These are phyloP conservation scores for Hylyphantes graminicola DNA, from an alignment of 1,140 invertebrate genomes.

Conservation along the genomic window DNA sequence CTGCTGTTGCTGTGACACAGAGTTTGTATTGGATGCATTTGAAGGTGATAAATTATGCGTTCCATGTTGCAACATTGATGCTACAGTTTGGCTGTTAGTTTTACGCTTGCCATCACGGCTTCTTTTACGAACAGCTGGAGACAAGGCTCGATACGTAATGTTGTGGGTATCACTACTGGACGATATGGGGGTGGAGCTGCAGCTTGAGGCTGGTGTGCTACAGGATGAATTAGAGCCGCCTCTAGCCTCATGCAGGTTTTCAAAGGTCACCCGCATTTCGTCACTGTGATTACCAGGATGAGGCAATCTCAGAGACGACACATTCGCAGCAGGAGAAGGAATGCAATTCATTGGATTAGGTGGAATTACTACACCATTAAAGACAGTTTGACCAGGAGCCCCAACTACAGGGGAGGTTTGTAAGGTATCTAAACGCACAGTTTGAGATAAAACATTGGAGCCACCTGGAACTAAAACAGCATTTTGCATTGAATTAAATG, in stretches of 20 bases:
- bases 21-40: constrained; percentile 33
- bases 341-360: constrained; percentile 53
- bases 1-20: constrained; percentile 26
- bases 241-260: constrained; percentile 53
- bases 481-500: constrained; percentile 73
- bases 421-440: constrained; percentile 57
- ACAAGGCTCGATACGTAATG: constrained; percentile 36
- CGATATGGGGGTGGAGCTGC: constrained; percentile 61
- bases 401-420: constrained; percentile 49
- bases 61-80: constrained; percentile 80
- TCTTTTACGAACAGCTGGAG: constrained; percentile 72
- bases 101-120: constrained; percentile 78
- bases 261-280: constrained; percentile 37
- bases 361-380: constrained; percentile 55
- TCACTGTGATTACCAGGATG: constrained; percentile 46
- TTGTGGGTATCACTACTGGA: constrained; percentile 50
- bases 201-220: constrained; percentile 62
- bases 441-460: constrained; percentile 70
- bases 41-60: constrained; percentile 70
- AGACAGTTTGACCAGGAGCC: constrained; percentile 40
- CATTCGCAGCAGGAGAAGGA: constrained; percentile 21
- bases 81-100: constrained; percentile 76
- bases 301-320: constrained; percentile 15
- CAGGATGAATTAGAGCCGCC: constrained; percentile 58
- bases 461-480: constrained; percentile 79